A percentile compares a stretch with the other conserved stretches of the same genome.
phyloP scores from a whole-genome alignment of 2,797 vertebrate species.

The Streptopelia turtur region DNA sequence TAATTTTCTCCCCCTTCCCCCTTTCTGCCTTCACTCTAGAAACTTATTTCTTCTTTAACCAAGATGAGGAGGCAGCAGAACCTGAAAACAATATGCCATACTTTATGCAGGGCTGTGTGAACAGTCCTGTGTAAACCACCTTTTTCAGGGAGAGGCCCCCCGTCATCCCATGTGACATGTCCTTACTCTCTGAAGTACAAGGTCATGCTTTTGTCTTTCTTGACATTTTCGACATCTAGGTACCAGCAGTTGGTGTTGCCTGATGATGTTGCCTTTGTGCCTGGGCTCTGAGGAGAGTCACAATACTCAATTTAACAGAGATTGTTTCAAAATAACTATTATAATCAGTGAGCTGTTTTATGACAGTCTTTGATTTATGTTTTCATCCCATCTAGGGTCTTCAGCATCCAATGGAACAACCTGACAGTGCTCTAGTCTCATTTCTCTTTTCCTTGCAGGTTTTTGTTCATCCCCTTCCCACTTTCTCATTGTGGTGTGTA shows the following conservation, averaged over 20 bases:
- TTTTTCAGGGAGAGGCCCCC: background rate
- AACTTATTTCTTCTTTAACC: background rate
- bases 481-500: background rate
- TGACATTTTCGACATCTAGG: background rate
- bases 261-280: background rate
- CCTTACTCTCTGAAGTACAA: background rate
- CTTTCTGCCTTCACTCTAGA: background rate
- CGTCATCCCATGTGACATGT: accelerated
- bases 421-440: background rate
- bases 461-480: background rate
- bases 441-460: background rate
- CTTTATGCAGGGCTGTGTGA: background rate
- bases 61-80: background rate
- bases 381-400: background rate
- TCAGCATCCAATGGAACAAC: background rate
- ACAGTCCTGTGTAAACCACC: background rate
- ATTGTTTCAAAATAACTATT: background rate
- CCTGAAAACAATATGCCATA: background rate
- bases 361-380: background rate
- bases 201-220: background rate
- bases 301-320: background rate
- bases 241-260: background rate
- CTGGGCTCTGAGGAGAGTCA: background rate
- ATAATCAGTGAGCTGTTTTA: background rate
- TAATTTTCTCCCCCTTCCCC: background rate